Evolutionary conservation across 23 tunicate genomes (phyloP).

Genomic region (Oikopleura dioica): DNA sequence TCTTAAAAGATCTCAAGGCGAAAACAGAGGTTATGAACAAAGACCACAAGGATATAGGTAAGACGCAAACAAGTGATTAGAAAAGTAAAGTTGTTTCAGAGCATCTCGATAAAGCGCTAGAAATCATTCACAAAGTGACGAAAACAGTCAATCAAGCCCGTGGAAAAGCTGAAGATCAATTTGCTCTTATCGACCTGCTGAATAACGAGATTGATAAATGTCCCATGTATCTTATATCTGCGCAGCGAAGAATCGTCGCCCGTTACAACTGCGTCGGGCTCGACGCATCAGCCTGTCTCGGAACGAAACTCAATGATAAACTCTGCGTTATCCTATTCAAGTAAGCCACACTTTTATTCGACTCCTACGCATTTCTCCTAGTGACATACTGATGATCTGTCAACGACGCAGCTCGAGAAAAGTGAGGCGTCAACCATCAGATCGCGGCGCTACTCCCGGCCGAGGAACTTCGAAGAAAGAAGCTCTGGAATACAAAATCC

Average conservation of each 20-base stretch:
- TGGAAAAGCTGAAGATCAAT: not conserved
- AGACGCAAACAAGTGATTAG: not conserved
- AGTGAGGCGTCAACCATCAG: too few species aligned
- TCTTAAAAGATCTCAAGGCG: not conserved
- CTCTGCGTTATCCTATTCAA: not conserved
- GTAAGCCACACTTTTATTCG: not conserved
- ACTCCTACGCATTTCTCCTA: too few species aligned
- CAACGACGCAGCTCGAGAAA: too few species aligned
- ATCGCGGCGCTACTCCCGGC: too few species aligned
- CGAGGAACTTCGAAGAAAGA: too few species aligned
- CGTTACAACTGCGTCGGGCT: not conserved
- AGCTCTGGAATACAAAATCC: too few species aligned
- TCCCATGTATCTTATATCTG: not conserved
- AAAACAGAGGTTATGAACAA: constrained; percentile 2
- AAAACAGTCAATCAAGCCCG: not conserved
- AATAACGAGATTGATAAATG: not conserved
- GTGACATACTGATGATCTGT: too few species aligned
- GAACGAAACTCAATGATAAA: not conserved
- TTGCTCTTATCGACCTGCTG: not conserved
- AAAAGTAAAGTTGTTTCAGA: not conserved
- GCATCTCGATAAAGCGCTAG: not conserved
- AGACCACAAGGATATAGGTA: not conserved
- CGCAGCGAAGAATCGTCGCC: not conserved
- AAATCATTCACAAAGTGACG: not conserved
- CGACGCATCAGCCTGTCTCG: not conserved